These are phyloP conservation scores for Sebastes oblongus DNA, from an alignment of 2,797 vertebrate species.

Conservation along the genomic window DNA sequence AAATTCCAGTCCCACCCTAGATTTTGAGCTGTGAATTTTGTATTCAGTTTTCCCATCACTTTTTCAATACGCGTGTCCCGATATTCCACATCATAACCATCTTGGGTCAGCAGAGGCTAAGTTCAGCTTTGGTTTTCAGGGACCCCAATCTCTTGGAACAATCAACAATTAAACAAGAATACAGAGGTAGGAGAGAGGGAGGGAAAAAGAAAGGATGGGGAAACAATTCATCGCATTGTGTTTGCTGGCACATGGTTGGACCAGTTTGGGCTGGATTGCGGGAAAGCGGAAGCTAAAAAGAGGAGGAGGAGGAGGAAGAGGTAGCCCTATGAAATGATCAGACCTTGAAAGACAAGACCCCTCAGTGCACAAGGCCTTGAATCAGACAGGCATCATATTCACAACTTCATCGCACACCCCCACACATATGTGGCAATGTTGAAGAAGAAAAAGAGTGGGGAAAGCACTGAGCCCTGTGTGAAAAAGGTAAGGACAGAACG, in stretches of 20 bases:
- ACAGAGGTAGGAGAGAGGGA: conserved; percentile 33
- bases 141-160: conserved; percentile 59
- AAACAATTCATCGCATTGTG: conserved; percentile 79
- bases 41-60: background rate
- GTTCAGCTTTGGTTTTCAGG: conserved; percentile 20
- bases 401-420: conserved; percentile 4
- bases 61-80: background rate
- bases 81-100: background rate
- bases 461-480: conserved; percentile 70
- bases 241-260: conserved; percentile 38
- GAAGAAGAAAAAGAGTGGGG: conserved; percentile 82
- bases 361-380: conserved; percentile 9
- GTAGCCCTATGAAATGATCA: conserved; percentile 34
- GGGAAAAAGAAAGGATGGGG: conserved; percentile 25
- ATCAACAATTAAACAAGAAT: conserved; percentile 70
- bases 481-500: conserved; percentile 81
- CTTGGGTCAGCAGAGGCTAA: conserved; percentile 22
- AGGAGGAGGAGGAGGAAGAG: conserved; percentile 29
- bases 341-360: conserved; percentile 16
- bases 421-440: conserved; percentile 50
- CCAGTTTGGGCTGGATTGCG: conserved; percentile 67
- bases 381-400: background rate
- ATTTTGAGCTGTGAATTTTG: background rate
- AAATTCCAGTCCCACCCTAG: background rate
- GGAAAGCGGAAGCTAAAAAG: conserved; percentile 36